phyloP scores from a whole-genome alignment of 2,113 vertebrate species.

The Scophthalmus maximus region DNA sequence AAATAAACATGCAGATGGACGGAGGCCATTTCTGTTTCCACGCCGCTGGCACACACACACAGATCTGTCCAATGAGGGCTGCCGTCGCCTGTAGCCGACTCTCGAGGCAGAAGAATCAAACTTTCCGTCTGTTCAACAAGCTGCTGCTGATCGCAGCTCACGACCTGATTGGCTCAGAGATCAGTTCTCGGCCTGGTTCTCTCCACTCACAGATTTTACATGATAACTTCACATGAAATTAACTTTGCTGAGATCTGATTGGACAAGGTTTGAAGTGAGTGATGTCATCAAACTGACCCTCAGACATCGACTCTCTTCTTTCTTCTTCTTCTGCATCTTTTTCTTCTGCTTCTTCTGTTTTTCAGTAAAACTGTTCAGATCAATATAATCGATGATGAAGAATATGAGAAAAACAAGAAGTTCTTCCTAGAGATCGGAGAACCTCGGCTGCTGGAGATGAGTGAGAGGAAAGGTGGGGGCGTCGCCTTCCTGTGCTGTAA shows the following conservation, averaged over 20 bases:
- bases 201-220: no score
- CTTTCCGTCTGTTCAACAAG: no score
- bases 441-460: conserved; percentile 97
- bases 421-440: conserved; percentile 97
- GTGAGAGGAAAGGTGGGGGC: conserved; percentile 98
- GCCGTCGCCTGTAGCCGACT: not conserved
- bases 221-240: no score
- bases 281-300: no score
- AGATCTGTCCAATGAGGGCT: conserved; percentile 25
- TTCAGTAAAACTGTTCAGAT: conserved; percentile 96
- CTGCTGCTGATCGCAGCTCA: no score
- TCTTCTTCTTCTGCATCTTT: not conserved
- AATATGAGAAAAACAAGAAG: conserved; percentile 99
- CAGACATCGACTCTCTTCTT: no score
- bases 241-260: no score
- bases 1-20: conserved; percentile 41
- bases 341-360: conserved; percentile 50
- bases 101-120: no score
- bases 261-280: no score
- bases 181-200: no score
- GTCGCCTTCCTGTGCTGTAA: conserved; percentile 75
- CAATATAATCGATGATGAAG: conserved; percentile 98
- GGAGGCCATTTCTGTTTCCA: not conserved
- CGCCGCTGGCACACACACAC: not conserved
- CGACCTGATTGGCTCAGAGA: no score